Evolutionary conservation across 2,888 invertebrate species (phyloP).

Genomic region (Podotricha telesiphe): DNA sequence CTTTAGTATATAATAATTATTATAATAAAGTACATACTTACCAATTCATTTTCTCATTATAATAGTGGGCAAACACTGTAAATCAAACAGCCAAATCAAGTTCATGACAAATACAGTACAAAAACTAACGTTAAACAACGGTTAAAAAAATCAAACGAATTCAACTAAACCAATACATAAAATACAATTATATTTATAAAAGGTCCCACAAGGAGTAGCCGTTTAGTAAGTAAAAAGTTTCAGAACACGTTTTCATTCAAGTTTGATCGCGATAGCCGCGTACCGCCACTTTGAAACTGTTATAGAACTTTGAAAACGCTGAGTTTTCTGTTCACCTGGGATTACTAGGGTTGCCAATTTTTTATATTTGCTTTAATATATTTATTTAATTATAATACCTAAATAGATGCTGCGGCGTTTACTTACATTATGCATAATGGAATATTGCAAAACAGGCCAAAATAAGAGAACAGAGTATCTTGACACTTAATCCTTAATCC

Average conservation of each 20-base stretch:
- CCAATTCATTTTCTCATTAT: too few species aligned
- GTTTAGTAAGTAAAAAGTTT: conserved; percentile 33
- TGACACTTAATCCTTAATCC: too few species aligned
- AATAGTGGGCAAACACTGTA: too few species aligned
- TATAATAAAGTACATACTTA: too few species aligned
- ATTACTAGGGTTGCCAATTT: conserved; percentile 34
- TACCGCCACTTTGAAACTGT: conserved; percentile 31
- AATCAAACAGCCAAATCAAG: too few species aligned
- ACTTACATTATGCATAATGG: too few species aligned
- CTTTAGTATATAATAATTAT: too few species aligned
- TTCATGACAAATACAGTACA: too few species aligned
- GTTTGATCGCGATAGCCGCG: conserved; percentile 38
- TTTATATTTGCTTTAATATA: conserved; percentile 5
- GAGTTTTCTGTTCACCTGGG: conserved; percentile 38
- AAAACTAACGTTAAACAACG: too few species aligned
- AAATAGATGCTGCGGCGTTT: too few species aligned
- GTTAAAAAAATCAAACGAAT: background rate
- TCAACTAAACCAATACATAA: conserved; percentile 11
- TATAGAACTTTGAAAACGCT: conserved; percentile 37
- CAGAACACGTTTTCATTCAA: conserved; percentile 27
- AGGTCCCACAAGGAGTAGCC: conserved; percentile 25
- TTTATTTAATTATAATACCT: background rate
- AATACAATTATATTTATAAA: conserved; percentile 31
- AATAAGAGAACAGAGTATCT: too few species aligned
- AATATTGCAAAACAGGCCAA: too few species aligned